Evolutionary conservation across 2,888 invertebrate species (phyloP).

Genomic region (Meganola albula): DNA sequence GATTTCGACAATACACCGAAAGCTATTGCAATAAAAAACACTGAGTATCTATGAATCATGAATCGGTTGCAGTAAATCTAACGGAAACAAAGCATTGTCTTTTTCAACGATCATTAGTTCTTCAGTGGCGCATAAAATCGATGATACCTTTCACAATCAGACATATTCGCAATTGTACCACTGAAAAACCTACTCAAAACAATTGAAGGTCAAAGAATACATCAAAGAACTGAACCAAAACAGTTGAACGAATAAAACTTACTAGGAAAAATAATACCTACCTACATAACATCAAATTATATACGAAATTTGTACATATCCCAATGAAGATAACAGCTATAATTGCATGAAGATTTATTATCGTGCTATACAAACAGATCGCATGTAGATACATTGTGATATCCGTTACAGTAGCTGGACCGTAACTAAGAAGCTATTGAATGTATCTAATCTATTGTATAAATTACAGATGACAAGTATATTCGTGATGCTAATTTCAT

Average conservation of each 20-base stretch:
- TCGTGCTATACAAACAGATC: constrained; percentile 16
- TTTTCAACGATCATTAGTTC: constrained; percentile 18
- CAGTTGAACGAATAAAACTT: too few species aligned
- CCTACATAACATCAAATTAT: constrained; percentile 7
- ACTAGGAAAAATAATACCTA: too few species aligned
- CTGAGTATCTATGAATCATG: too few species aligned
- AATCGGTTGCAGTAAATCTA: too few species aligned
- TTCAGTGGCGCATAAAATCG: constrained; percentile 18
- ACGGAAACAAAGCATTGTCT: constrained; percentile 14
- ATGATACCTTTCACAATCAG: constrained; percentile 16
- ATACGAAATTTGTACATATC: constrained; percentile 14
- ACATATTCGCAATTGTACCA: constrained; percentile 23
- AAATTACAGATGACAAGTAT: constrained; percentile 13
- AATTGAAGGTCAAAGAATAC: constrained; percentile 22
- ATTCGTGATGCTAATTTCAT: constrained; percentile 21
- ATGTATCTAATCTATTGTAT: constrained; percentile 27
- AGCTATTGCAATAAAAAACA: too few species aligned
- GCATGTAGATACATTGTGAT: constrained; percentile 36
- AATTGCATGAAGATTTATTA: constrained; percentile 8
- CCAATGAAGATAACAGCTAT: constrained; percentile 10
- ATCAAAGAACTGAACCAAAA: constrained; percentile 11
- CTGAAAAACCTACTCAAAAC: constrained; percentile 23
- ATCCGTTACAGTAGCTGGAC: constrained; percentile 41
- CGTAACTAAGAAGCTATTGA: constrained; percentile 40
- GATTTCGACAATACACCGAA: too few species aligned